Evolutionary conservation across 1,140 invertebrate species (phyloP), one percentile per base, ranked within the genome.

Genomic region (Brachionus manjavacas): DNA sequence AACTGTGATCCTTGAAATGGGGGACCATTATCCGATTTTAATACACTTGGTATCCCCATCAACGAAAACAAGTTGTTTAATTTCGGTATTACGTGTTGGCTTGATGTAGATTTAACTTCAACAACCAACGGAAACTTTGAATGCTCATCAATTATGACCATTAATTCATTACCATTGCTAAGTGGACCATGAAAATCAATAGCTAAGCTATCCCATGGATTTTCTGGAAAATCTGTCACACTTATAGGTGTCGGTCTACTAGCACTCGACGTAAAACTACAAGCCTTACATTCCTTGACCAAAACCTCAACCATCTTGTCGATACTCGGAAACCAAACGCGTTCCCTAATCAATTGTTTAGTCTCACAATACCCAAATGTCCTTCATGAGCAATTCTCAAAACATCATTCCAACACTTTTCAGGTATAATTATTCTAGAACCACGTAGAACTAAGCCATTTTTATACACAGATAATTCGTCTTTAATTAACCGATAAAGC

Each of bases 131-230:
- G 86, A 78, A 86, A 88, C 76, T 86, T 55, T 11, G 87, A 87
- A 31, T 86, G 87, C 46, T 88, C 86, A 85, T 88, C 87, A 9
- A 86, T 84, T 3, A 87, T 49, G 2, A 86, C 87, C 20, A 87
- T 55, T 9, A 88, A 66, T 52, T 86, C 85, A 31, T 86, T 64
- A 3, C 55, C 81, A 28, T 85, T 85, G n/a, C 28, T 84, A 3
- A 88, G 43, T 16, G 86, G 86, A 39, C 87, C 87, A 79, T 85
- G 86, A 84, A 87, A 87, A 78, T 88, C 87, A 12, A 86, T 84
- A n/a, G 74, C 74, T 6, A 87, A 20, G 85, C 85, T 43, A 86
- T 35, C 39, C 86, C 85, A 87, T 43, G 85, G 85, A 68, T 55
- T 85, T 16, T 20, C 46, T 49, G 83, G 86, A 79, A 85, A 49